Percentiles rank a stretch among this genome's conserved stretches.
These are phyloP conservation scores for Teleogryllus oceanicus DNA, from an alignment of 2,888 invertebrate genomes.

Conservation along the genomic window DNA sequence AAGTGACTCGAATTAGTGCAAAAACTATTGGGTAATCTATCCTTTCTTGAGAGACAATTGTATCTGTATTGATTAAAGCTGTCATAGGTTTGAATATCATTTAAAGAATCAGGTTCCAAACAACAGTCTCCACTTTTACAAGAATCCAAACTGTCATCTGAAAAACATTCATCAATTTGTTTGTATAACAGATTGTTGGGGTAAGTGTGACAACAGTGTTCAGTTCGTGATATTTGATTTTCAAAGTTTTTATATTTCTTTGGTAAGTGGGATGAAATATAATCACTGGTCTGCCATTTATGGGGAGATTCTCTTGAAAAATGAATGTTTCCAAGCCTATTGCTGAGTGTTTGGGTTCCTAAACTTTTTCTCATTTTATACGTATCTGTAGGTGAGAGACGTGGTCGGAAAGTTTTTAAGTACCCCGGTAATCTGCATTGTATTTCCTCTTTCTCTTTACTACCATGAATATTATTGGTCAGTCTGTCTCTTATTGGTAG, in stretches of 20 bases:
- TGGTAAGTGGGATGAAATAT: not conserved
- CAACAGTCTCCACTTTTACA: not conserved
- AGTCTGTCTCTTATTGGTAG: not conserved
- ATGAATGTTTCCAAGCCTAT: not conserved
- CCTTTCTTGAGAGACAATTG: constrained; percentile 5
- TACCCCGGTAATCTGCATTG: not conserved
- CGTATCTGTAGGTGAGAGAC: not conserved
- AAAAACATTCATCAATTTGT: not conserved
- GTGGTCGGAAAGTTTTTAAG: not conserved
- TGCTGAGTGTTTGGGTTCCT: not conserved
- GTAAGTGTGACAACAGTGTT: not conserved
- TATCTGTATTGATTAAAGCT: not conserved
- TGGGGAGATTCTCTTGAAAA: not conserved
- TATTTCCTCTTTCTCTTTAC: not conserved
- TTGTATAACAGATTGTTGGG: not conserved
- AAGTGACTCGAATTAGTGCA: not conserved
- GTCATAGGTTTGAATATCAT: not conserved
- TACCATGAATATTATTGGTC: not conserved
- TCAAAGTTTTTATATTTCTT: constrained; percentile 5
- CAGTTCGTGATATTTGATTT: not conserved
- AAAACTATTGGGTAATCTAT: not conserved
- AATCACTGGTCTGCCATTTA: not conserved
- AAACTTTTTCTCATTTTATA: not conserved
- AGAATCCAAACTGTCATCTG: constrained; percentile 18
- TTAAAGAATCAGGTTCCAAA: not conserved